These are phyloP conservation scores for roundworm (Caenorhabditis elegans) DNA, from an alignment of 1,140 invertebrate species.

Conservation along the genomic window DNA sequence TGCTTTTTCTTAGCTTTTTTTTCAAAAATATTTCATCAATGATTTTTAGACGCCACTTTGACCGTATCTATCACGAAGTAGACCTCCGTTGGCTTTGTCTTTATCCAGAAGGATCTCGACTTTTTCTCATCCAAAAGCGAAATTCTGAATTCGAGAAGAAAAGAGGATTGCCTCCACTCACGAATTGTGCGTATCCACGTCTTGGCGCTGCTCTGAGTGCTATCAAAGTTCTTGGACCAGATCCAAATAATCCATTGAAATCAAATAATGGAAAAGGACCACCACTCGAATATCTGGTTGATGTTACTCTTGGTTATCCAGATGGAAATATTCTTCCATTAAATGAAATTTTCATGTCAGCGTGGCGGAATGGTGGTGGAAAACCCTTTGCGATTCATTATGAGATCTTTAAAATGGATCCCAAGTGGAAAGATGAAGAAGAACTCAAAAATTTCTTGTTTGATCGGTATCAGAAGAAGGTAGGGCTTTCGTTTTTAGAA, in stretches of 20 bases:
- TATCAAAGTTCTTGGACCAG: conserved; percentile 17
- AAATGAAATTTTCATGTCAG: background rate
- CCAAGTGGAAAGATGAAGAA: background rate
- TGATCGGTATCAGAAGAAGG: conserved; percentile 9
- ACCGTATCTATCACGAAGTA: background rate
- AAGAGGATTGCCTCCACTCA: background rate
- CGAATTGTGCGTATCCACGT: background rate
- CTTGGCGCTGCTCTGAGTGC: conserved; percentile 2
- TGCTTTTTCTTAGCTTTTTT: background rate
- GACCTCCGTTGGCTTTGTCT: background rate
- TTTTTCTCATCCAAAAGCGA: background rate
- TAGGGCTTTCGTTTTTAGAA: background rate
- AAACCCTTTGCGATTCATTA: conserved; percentile 8
- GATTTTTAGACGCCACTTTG: background rate
- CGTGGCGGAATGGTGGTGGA: background rate
- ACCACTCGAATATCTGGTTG: conserved; percentile 9
- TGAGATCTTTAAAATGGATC: background rate
- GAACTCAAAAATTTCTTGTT: background rate
- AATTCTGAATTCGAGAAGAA: background rate
- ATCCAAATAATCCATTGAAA: background rate
- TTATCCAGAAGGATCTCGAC: conserved; percentile 10
- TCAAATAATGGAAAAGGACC: conserved; percentile 13
- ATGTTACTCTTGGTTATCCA: conserved; percentile 10
- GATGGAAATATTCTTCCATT: conserved; percentile 3
- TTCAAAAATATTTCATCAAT: background rate